Conservation (phyloP, 2,797 vertebrate genomes). For the Cirrhinus molitorella region DNA sequence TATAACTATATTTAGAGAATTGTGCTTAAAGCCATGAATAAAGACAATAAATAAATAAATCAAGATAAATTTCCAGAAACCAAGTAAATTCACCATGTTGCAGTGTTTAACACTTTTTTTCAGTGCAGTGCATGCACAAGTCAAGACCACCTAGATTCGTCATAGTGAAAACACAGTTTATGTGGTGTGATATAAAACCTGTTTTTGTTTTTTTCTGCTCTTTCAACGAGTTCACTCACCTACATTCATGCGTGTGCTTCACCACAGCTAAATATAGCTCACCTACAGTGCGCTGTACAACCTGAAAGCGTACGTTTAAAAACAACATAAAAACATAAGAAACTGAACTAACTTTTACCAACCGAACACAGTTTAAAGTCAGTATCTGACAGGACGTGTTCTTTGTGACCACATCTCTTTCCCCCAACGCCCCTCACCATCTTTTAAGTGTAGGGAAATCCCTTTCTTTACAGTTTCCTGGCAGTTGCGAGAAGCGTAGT, state of each 20-base stretch:
- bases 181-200: neutral
- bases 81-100: neutral
- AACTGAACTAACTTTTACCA: neutral
- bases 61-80: neutral
- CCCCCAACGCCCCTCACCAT: slow-evolving; percentile 9
- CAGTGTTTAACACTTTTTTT: neutral
- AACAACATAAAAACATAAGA: neutral
- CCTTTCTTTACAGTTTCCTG: slow-evolving; percentile 45
- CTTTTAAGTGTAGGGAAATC: slow-evolving; percentile 59
- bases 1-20: neutral
- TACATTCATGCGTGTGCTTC: neutral
- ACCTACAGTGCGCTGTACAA: accelerated
- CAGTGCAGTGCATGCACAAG: neutral
- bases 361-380: neutral
- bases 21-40: neutral
- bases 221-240: neutral
- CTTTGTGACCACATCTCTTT: neutral
- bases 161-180: neutral
- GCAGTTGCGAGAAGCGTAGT: slow-evolving; percentile 18
- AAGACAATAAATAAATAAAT: neutral
- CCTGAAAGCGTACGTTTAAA: neutral
- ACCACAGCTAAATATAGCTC: slow-evolving; percentile 24
- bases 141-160: neutral
- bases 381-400: neutral
- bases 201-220: neutral